Conservation (phyloP, 2,113 vertebrate species). For the Xenus cinereus region DNA sequence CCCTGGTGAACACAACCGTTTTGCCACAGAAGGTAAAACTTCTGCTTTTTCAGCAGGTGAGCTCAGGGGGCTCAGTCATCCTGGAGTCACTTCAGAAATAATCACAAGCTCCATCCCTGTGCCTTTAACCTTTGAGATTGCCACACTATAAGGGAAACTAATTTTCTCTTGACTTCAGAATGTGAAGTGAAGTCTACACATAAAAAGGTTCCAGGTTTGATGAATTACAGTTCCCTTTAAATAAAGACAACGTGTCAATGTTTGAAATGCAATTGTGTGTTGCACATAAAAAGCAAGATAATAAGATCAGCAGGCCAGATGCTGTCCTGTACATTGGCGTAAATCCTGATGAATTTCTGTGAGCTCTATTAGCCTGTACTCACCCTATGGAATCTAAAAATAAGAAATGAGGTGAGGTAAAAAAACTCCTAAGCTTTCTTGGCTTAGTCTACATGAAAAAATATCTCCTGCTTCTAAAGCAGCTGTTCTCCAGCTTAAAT, state of each 20-base stretch:
- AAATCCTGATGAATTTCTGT: neutral
- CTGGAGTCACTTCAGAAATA: neutral
- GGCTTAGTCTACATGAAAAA: neutral
- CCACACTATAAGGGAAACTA: neutral
- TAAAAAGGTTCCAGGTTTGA: neutral
- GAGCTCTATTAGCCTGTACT: neutral
- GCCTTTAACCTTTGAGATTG: neutral
- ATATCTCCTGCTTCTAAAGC: neutral
- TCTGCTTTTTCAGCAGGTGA: neutral
- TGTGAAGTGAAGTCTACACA: neutral
- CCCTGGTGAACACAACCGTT: neutral
- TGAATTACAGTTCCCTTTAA: neutral
- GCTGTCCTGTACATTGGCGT: neutral
- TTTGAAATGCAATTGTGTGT: neutral
- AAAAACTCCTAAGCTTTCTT: neutral
- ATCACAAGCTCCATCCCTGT: neutral
- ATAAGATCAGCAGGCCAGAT: neutral
- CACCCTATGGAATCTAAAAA: neutral
- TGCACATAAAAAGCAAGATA: neutral
- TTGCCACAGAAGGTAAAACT: neutral
- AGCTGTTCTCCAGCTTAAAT: neutral
- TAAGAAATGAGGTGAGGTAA: neutral
- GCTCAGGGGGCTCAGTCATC: neutral
- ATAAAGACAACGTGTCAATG: fast-evolving
- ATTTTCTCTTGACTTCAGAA: neutral